Evolutionary conservation across 2,797 vertebrate genomes (phyloP), one percentile per base, ranked within the genome.

Genomic region (Muscicapa striata): DNA sequence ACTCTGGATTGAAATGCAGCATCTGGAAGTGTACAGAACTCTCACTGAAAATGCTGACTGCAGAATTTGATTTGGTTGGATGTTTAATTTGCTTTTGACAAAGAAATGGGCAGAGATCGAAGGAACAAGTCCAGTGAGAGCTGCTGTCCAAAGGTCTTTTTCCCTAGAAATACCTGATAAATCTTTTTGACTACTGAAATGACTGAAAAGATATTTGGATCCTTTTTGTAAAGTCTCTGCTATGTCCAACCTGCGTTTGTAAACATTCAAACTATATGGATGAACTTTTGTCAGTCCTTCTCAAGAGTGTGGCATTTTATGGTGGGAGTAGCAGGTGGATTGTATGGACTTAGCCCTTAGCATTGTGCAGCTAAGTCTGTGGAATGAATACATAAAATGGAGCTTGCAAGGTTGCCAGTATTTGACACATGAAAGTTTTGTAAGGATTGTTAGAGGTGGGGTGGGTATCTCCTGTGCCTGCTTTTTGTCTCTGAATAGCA

Each of bases 401-500:
- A 79, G 46, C 55, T 76, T 77, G 32, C 24, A 13, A n/a, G 13
- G 58, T 86, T 91, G 80, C 55, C 72, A n/a, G 55, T 73, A 38
- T 88, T 90, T 87, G 83, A 68, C 43, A 76, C 49, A 29, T 52
- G 59, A 45, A 95, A 74, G 49, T 94, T 93, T 94, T 93, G 49
- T 80, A 79, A 89, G 83, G 41, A 55, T 79, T 79, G 40, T 78
- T 90, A 64, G 83, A 74, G 46, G 38, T 79, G 77, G 68, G 81
- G 68, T 89, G 38, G 41, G 34, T 86, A 55, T 94, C 85, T 94
- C 67, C 59, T 4, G 3, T 88, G 77, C 86, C 74, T 94, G 77
- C 52, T 92, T 95, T 92, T 91, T 84, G 83, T 95, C 88, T 94
- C 57, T 5, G 12, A 95, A 93, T 93, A 95, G 95, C 78, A 90